Percentiles rank a stretch among this genome's conserved stretches.
Evolutionary conservation across 2,888 invertebrate genomes (phyloP).

Genomic region (Ophioninae sp.): DNA sequence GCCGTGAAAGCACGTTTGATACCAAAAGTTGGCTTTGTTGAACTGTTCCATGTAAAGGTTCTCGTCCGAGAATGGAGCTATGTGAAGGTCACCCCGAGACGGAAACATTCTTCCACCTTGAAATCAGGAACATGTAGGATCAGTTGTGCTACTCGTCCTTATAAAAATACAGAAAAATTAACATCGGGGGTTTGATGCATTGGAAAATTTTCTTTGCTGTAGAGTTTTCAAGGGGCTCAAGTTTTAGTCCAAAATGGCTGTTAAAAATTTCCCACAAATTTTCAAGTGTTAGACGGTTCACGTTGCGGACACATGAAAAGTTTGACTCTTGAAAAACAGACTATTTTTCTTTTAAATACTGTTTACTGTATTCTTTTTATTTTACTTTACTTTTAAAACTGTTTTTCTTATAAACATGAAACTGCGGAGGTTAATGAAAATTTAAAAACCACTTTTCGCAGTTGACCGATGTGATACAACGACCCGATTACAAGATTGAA

Average conservation of each 20-base stretch:
- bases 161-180: neutral
- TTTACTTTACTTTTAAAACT: too few species aligned
- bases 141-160: neutral
- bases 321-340: too few species aligned
- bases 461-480: too few species aligned
- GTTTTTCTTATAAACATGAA: too few species aligned
- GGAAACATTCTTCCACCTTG: slow-evolving; percentile 97
- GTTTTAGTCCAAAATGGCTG: neutral
- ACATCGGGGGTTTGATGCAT: neutral
- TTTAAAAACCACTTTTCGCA: too few species aligned
- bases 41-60: slow-evolving; percentile 98
- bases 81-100: slow-evolving; percentile 96
- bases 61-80: slow-evolving; percentile 99
- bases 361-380: too few species aligned
- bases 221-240: neutral
- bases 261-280: neutral
- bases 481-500: too few species aligned
- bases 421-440: too few species aligned
- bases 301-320: neutral
- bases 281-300: neutral
- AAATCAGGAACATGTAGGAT: slow-evolving; percentile 25
- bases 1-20: slow-evolving; percentile 98
- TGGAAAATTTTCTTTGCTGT: neutral
- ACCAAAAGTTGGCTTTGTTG: slow-evolving; percentile 99
- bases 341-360: too few species aligned